Percentiles rank a stretch among this genome's conserved stretches.
phyloP scores from a whole-genome alignment of 2,113 vertebrate species.

The Actinemys pallida region DNA sequence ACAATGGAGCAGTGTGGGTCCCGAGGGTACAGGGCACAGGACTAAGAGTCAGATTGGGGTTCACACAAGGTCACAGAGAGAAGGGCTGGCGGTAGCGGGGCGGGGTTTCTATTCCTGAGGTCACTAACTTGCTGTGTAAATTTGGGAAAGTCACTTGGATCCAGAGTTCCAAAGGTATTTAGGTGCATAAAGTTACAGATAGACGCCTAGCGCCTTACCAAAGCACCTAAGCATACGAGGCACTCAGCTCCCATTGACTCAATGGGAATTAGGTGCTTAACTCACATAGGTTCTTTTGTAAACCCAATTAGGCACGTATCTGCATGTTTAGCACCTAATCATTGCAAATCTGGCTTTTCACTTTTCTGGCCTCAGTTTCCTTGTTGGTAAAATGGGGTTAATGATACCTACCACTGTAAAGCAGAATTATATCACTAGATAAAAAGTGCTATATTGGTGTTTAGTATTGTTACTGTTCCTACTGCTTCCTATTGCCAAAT shows the following conservation, averaged over 20 bases:
- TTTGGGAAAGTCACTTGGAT: background rate
- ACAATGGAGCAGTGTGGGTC: background rate
- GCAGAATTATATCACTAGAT: background rate
- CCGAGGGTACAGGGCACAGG: background rate
- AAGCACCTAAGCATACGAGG: background rate
- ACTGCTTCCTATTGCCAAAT: accelerated
- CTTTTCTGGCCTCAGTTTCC: background rate
- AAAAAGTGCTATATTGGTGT: background rate
- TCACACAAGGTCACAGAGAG: too few species aligned
- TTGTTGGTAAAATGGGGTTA: accelerated
- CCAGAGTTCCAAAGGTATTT: background rate
- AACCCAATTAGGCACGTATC: too few species aligned
- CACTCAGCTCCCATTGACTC: background rate
- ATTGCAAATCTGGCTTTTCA: background rate
- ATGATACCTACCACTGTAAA: background rate
- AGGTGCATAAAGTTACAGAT: background rate
- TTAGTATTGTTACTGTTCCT: background rate
- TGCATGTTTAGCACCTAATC: background rate
- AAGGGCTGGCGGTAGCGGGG: too few species aligned
- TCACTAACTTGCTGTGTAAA: background rate
- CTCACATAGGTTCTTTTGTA: background rate
- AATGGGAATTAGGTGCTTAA: background rate
- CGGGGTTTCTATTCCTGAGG: background rate
- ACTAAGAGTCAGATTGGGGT: background rate
- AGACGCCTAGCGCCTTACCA: background rate